Base-by-base conservation (phyloP, 2,888 invertebrate species). In the Dicyrtoma fusca region DNA sequence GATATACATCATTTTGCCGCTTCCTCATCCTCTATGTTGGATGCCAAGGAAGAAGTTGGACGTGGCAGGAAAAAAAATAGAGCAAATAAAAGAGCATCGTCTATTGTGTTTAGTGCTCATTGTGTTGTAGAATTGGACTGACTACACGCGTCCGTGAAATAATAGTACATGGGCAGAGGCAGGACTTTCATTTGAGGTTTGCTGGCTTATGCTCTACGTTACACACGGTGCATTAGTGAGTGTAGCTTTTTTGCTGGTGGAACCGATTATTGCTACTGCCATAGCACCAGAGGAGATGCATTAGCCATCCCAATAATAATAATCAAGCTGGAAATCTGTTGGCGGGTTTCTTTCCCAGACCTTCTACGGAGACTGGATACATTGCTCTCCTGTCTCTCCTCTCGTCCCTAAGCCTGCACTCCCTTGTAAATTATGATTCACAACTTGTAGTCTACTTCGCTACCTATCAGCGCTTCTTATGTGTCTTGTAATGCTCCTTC, bases 241-340 rank as follows among this genome's bases (percentile, higher is more conserved):
- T 49, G 14, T 49, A n/a, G 49, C 14, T 49, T 49, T 49, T 49
- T 49, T 49, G 4, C 13, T 49, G n/a, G n/a, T 49, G 5, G 3
- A 4, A 17, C 17, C 17, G 49, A 17, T 49, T 49, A 49, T 49
- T 17, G 4, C n/a, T 17, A 49, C 11, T 49, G 49, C 17, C 5
- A n/a, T n/a, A n/a, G 17, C 49, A 49, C 11, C n/a, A n/a, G 17
- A 49, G 11, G 17, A 17, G 17, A 4, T 17, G 49, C 17, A 49
- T 53, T 53, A 53, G 21, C 53, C 53, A 21, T 53, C 53, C 53
- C 53, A 53, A 17, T 53, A 53, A 53, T 53, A 34, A 34, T 49
- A 53, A 53, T 53, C 53, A 53, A 21, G 21, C 17, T 53, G 21
- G 53, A 53, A 53, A 53, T 53, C 53, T 53, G 2, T 17, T 53